Evolutionary conservation across 2,797 vertebrate genomes (phyloP).

Genomic region (Hylomyscus alleni): DNA sequence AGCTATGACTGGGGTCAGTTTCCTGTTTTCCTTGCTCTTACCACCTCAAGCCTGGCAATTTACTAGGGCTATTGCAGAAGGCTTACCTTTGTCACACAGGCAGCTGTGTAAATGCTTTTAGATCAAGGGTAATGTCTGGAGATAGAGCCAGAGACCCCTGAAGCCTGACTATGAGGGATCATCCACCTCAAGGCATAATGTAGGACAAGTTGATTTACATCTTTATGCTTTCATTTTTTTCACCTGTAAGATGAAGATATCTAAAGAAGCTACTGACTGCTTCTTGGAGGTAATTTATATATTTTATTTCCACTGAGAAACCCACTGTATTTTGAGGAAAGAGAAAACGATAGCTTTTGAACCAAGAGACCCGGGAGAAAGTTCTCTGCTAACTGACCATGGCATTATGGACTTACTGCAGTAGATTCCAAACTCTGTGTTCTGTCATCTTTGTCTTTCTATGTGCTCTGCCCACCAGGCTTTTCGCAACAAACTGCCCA

Average conservation of each 20-base stretch:
- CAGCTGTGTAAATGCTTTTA: background rate
- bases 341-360: background rate
- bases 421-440: background rate
- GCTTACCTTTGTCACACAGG: background rate
- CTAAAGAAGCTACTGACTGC: background rate
- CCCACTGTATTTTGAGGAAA: background rate
- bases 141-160: background rate
- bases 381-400: background rate
- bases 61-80: constrained; percentile 5
- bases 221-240: constrained; percentile 33
- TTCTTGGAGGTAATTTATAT: constrained; percentile 4
- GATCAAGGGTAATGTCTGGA: background rate
- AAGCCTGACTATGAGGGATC: background rate
- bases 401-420: background rate
- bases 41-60: background rate
- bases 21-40: background rate
- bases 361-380: background rate
- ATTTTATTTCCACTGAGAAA: background rate
- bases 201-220: background rate
- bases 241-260: background rate
- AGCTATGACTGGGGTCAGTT: background rate
- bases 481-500: background rate
- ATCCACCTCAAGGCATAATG: background rate
- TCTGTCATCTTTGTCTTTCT: background rate
- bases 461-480: background rate